Evolutionary conservation across 2,888 invertebrate species (phyloP), one percentile per base, ranked within the genome.

Genomic region (Orchesella flavescens): DNA sequence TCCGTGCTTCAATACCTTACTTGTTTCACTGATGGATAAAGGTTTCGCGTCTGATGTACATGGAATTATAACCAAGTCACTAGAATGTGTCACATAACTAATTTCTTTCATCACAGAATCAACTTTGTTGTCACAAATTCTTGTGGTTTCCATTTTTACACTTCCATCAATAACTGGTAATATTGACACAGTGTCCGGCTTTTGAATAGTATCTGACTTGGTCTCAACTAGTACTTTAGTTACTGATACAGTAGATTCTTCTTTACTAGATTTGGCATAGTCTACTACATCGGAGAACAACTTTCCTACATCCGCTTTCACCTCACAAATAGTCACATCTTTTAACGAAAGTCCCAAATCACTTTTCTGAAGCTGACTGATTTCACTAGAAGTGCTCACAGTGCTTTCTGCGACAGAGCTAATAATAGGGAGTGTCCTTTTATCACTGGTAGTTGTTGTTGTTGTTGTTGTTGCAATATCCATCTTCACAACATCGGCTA

Each of bases 251-350:
- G 55, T 61, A 4, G 17, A 0, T 21, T 75, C 75, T 15, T 77
- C 77, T 24, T 76, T 82, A 19, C 19, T 43, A 23, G 59, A 12
- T 53, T 65, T 78, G 9, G 66, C 44, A 17, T n/a, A 53, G 19
- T 53, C 4, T 17, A 71, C 43, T 13, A 77, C 34, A 43, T 74
- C 79, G 3, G 78, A 57, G 43, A 79, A 74, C 7, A 74, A 34
- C 21, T 78, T 83, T n/a, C 72, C 77, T 19, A 57, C 44, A 49
- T 66, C 55, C 10, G 74, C 61, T 44, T 83, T 83, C 23, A 83
- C 83, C 55, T 83, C 83, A 75, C 78, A 83, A 55, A 83, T 83
- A 19, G 83, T 83, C 53, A 83, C 83, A 21, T 83, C 83, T 46
- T 83, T 83, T n/a, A 83, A 59, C 0, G 78, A 79, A 19, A 83